Evolutionary conservation across 2,888 invertebrate genomes (phyloP).

Genomic region (Noctua comes): DNA sequence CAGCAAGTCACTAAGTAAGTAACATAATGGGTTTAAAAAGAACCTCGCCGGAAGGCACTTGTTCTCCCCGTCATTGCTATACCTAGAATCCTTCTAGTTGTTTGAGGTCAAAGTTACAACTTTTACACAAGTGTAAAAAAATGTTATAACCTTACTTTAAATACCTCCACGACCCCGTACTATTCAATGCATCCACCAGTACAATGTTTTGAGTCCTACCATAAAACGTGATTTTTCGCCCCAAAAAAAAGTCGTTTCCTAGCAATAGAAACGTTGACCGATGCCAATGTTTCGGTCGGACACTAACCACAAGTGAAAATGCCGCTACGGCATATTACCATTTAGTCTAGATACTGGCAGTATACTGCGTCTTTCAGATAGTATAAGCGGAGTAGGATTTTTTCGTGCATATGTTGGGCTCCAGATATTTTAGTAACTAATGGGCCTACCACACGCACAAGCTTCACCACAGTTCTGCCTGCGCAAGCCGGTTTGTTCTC

Average conservation of each 20-base stretch:
- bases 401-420: neutral
- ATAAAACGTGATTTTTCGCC: too few relatives aligned
- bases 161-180: too few relatives aligned
- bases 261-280: too few relatives aligned
- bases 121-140: neutral
- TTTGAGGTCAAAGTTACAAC: neutral
- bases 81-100: neutral
- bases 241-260: too few relatives aligned
- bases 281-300: neutral
- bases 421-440: neutral
- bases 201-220: too few relatives aligned
- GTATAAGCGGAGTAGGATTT: neutral
- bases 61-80: neutral
- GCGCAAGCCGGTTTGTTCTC: too few relatives aligned
- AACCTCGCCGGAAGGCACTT: neutral
- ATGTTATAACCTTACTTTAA: too few relatives aligned
- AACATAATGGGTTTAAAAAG: neutral
- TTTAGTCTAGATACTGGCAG: too few relatives aligned
- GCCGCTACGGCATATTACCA: too few relatives aligned
- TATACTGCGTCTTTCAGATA: neutral
- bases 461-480: too few relatives aligned
- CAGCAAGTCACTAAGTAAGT: conserved; percentile 77
- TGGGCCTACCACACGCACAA: too few relatives aligned
- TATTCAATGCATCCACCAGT: too few relatives aligned
- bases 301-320: neutral